These are phyloP conservation scores for Araneus ventricosus DNA, from an alignment of 1,140 invertebrate genomes.

Conservation along the genomic window DNA sequence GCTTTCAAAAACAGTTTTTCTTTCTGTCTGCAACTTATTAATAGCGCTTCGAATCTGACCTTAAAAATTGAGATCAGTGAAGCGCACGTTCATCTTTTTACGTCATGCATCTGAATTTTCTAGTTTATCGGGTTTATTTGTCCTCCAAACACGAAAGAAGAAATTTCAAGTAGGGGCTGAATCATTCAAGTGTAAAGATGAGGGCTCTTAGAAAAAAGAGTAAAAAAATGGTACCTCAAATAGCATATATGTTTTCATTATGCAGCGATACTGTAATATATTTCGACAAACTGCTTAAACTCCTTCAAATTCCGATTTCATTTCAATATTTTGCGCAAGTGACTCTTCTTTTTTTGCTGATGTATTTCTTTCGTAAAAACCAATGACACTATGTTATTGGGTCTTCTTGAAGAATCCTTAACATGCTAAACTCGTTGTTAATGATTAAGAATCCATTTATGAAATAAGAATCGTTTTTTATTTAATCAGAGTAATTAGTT, in stretches of 20 bases:
- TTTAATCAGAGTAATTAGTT: background rate
- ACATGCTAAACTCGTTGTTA: background rate
- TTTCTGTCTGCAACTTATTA: slow-evolving; percentile 20
- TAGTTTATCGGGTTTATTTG: slow-evolving; percentile 17
- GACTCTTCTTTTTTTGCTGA: background rate
- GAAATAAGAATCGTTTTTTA: background rate
- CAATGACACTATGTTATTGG: background rate
- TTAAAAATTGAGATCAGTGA: background rate
- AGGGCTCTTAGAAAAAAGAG: background rate
- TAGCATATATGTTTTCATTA: background rate
- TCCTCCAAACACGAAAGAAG: background rate
- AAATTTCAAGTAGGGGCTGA: background rate
- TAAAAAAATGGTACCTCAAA: background rate
- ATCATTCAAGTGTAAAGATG: background rate
- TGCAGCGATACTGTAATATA: background rate
- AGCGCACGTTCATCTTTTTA: background rate
- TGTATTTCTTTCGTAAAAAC: background rate
- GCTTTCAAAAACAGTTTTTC: background rate
- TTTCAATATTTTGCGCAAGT: background rate
- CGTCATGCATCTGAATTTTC: slow-evolving; percentile 16
- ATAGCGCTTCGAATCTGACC: background rate
- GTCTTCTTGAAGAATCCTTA: background rate
- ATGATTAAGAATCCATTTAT: background rate
- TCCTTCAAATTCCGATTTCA: background rate
- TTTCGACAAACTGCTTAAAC: background rate